phyloP scores from a whole-genome alignment of 2,797 vertebrate genomes.

The Distichodus sexfasciatus region DNA sequence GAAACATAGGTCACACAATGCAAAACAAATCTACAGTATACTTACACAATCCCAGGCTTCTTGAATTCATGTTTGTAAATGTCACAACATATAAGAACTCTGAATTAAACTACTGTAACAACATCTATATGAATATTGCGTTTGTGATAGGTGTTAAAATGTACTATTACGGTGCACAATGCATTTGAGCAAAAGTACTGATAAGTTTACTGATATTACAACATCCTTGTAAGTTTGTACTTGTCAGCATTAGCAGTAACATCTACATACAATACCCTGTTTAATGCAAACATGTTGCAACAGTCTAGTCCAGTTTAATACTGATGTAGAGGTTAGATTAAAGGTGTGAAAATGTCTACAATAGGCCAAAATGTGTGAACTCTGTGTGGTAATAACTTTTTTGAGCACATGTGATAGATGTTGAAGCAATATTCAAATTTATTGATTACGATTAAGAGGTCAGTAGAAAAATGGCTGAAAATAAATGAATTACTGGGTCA shows the following conservation, averaged over 20 bases:
- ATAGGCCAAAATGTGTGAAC: neutral
- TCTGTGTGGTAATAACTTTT: neutral
- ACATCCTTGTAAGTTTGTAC: neutral
- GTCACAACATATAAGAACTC: too few species aligned
- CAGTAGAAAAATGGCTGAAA: neutral
- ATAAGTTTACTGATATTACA: neutral
- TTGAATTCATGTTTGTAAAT: too few species aligned
- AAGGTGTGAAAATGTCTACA: neutral
- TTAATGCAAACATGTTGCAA: neutral
- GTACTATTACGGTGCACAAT: neutral
- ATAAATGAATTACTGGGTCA: neutral
- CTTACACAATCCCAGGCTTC: neutral
- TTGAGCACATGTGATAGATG: too few species aligned
- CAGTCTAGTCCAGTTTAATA: neutral
- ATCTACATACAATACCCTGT: neutral
- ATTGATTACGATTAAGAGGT: neutral
- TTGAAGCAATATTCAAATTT: neutral
- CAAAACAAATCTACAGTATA: neutral
- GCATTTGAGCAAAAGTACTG: neutral
- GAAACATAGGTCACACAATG: too few species aligned
- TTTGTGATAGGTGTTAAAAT: neutral
- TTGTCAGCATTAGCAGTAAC: neutral
- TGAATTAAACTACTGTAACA: neutral
- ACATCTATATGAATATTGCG: neutral
- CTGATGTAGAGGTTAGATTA: neutral